Percentiles rank a stretch among this genome's conserved stretches.
Evolutionary conservation across 2,888 invertebrate genomes (phyloP).

Genomic region (Coelinius sp.): DNA sequence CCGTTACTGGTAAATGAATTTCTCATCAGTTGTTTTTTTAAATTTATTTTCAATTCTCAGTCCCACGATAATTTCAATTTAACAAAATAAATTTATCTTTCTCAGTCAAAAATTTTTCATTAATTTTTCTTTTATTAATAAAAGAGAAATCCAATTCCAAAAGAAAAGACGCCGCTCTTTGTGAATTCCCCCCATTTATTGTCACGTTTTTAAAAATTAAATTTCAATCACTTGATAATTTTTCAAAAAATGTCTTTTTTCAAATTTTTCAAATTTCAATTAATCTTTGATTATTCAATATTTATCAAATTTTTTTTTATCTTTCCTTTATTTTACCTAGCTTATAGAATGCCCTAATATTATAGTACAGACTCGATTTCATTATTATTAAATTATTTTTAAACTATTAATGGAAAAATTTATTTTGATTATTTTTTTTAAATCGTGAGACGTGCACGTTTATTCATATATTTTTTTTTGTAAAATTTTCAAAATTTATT

Average conservation of each 20-base stretch:
- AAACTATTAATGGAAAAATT: slow-evolving; percentile 25
- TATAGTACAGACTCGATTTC: slow-evolving; percentile 57
- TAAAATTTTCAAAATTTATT: slow-evolving; percentile 65
- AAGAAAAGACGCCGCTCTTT: slow-evolving; percentile 12
- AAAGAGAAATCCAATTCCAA: neutral
- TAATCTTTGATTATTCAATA: slow-evolving; percentile 29
- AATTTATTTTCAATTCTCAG: slow-evolving; percentile 20
- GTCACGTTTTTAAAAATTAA: slow-evolving; percentile 43
- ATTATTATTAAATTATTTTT: slow-evolving; percentile 22
- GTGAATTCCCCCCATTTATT: slow-evolving; percentile 43
- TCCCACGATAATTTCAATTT: neutral
- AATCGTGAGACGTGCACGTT: slow-evolving; percentile 1
- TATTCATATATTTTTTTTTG: slow-evolving; percentile 42
- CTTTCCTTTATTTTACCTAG: slow-evolving; percentile 49
- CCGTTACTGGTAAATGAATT: neutral
- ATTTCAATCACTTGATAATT: slow-evolving; percentile 21
- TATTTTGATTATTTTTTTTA: neutral
- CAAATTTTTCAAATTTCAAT: slow-evolving; percentile 4
- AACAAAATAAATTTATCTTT: neutral
- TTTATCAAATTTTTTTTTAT: slow-evolving; percentile 36
- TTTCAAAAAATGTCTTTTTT: slow-evolving; percentile 1
- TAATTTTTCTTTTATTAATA: neutral
- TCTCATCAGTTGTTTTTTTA: neutral
- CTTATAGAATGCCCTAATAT: slow-evolving; percentile 62
- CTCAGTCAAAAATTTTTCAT: neutral